Evolutionary conservation across 2,888 invertebrate species (phyloP).

Genomic region (Xanthia togata): DNA sequence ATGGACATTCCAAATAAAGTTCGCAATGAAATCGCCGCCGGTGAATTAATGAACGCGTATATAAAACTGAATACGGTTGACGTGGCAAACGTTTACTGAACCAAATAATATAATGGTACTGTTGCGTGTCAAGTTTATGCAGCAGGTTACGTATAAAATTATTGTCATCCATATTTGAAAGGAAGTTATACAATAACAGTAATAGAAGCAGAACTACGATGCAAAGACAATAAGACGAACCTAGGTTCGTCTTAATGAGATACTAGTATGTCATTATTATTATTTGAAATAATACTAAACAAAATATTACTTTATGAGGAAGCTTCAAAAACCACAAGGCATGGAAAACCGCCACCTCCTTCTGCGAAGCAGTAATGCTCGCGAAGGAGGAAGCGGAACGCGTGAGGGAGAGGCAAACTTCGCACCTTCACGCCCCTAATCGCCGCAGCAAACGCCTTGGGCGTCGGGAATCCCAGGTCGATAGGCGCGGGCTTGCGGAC

Average conservation of each 20-base stretch:
- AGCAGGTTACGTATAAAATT: conserved; percentile 47
- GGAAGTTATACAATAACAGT: conserved; percentile 42
- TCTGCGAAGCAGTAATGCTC: too few species aligned
- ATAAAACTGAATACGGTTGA: conserved; percentile 56
- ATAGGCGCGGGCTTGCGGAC: too few species aligned
- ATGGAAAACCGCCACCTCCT: too few species aligned
- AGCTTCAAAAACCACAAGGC: not conserved
- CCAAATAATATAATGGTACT: conserved; percentile 48
- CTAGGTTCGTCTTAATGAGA: too few species aligned
- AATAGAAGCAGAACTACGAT: not conserved
- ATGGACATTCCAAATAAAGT: conserved; percentile 77
- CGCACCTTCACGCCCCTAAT: too few species aligned
- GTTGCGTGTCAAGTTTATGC: conserved; percentile 54
- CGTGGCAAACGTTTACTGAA: conserved; percentile 34
- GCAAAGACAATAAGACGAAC: not conserved
- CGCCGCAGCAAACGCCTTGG: too few species aligned
- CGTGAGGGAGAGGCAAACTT: too few species aligned
- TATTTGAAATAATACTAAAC: not conserved
- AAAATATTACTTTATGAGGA: too few species aligned
- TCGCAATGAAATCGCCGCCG: conserved; percentile 73
- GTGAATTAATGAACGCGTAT: conserved; percentile 73
- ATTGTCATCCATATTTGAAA: conserved; percentile 28
- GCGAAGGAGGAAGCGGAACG: too few species aligned
- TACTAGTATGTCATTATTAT: not conserved
- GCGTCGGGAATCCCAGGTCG: too few species aligned